These are phyloP conservation scores for Pelodytes ibericus DNA, from an alignment of 2,797 vertebrate species.

Conservation along the genomic window DNA sequence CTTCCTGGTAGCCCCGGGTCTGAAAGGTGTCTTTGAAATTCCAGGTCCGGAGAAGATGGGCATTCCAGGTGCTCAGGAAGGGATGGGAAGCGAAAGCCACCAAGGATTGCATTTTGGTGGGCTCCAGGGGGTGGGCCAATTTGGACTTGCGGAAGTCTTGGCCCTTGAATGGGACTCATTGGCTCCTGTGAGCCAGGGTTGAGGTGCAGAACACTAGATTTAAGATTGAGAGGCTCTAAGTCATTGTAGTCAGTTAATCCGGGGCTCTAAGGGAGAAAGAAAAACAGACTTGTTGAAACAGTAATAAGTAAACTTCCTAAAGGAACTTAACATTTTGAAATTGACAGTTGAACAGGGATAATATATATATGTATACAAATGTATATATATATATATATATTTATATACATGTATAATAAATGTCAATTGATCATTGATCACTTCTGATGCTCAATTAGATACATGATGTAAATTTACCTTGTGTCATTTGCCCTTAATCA, in stretches of 20 bases:
- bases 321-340: too few relatives aligned
- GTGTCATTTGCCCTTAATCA: too few relatives aligned
- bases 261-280: slow-evolving; percentile 32
- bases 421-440: too few relatives aligned
- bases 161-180: slow-evolving; percentile 30
- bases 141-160: slow-evolving; percentile 61
- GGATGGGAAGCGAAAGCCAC: slow-evolving; percentile 83
- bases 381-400: too few relatives aligned
- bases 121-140: slow-evolving; percentile 30
- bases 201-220: slow-evolving; percentile 34
- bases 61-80: slow-evolving; percentile 88
- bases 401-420: too few relatives aligned
- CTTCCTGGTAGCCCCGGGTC: slow-evolving; percentile 84
- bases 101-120: slow-evolving; percentile 67
- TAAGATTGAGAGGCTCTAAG: slow-evolving; percentile 42
- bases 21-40: slow-evolving; percentile 88
- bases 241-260: slow-evolving; percentile 40
- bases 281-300: too few relatives aligned
- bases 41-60: slow-evolving; percentile 68
- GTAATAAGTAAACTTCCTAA: too few relatives aligned
- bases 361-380: too few relatives aligned
- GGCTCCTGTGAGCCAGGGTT: slow-evolving; percentile 20
- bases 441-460: too few relatives aligned
- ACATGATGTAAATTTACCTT: too few relatives aligned
- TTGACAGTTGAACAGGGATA: too few relatives aligned